Base-by-base conservation (phyloP, 2,888 invertebrate species). In the Dendrolimus pini region DNA sequence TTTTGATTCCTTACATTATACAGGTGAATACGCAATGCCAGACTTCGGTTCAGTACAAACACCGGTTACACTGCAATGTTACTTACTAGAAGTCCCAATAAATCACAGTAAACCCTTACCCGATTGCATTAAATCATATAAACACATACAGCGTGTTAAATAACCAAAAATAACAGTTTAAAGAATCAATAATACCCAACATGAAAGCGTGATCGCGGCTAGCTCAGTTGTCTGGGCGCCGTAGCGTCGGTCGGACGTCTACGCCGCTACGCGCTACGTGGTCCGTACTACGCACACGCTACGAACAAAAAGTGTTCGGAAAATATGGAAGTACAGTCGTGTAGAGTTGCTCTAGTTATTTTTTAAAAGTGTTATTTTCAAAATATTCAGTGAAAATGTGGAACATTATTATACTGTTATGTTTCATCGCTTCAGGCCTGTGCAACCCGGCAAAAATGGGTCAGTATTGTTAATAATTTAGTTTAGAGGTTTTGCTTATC, bases 141-240 rank as follows among this genome's bases (percentile, higher is more conserved):
- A 30, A 47, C 47, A 47, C 47, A 68, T 67, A 74, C 74, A 71
- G 75, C 74, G 72, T 78, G 76, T 83, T 78, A 86, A 87, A 86
- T 85, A 74, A 74, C 85, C 84, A 84, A 89, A 89, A 89, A 89
- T 88, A 87, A 85, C 85, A 86, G 83, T 89, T 83, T 85, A 87
- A 86, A 87, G 87, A 90, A 89, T 89, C 89, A 88, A 89, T 89
- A 89, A 83, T 75, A 83, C 53, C 68, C 71, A 73, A 76, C 70
- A 72, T 66, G 65, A 70, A 77, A 75, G 74, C 78, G 75, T 77
- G 77, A 75, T 74, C 72, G 74, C 65, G 71, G 74, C 72, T 67
- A 74, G 76, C 78, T 82, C 83, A 89, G 89, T 89, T 72, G 80
- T 79, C 85, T 81, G 82, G 83, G 83, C 76, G 74, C 76, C 80